A percentile compares a stretch with the other conserved stretches of the same genome.
Evolutionary conservation across 2,888 invertebrate genomes (phyloP).

Genomic region (Cryptocephalus primarius): DNA sequence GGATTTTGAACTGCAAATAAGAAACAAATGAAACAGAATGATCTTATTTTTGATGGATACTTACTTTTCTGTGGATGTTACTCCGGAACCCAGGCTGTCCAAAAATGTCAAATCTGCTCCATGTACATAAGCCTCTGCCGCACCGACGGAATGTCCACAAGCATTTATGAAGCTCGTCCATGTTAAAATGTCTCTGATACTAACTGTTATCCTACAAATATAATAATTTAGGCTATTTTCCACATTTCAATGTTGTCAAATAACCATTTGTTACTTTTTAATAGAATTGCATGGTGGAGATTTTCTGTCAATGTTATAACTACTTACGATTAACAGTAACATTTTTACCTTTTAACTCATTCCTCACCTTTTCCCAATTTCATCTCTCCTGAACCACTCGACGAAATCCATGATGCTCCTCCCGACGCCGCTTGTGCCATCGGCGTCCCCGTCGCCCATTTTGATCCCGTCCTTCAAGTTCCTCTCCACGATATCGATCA

Average conservation of each 20-base stretch:
- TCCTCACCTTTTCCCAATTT: slow-evolving; percentile 51
- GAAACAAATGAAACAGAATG: too few species aligned
- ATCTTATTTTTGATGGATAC: slow-evolving; percentile 11
- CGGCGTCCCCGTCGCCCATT: slow-evolving; percentile 43
- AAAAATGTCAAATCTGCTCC: slow-evolving; percentile 87
- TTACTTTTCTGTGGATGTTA: slow-evolving; percentile 58
- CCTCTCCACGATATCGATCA: slow-evolving; percentile 69
- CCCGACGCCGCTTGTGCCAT: slow-evolving; percentile 50
- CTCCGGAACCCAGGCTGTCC: slow-evolving; percentile 82
- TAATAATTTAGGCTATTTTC: slow-evolving; percentile 5
- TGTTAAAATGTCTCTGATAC: slow-evolving; percentile 82
- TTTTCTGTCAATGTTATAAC: too few species aligned
- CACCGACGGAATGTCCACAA: slow-evolving; percentile 37
- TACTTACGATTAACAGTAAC: neutral
- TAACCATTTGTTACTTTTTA: too few species aligned
- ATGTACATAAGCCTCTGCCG: slow-evolving; percentile 67
- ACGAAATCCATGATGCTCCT: slow-evolving; percentile 68
- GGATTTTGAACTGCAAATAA: slow-evolving; percentile 26
- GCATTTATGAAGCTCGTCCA: slow-evolving; percentile 87
- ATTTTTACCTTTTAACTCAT: neutral
- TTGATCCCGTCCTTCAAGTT: slow-evolving; percentile 52
- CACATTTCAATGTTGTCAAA: too few species aligned
- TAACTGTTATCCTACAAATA: slow-evolving; percentile 62
- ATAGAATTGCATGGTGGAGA: too few species aligned
- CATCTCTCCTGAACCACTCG: slow-evolving; percentile 58